Base-by-base conservation (phyloP, 2,797 vertebrate genomes). In the Toxotes lorentzi region DNA sequence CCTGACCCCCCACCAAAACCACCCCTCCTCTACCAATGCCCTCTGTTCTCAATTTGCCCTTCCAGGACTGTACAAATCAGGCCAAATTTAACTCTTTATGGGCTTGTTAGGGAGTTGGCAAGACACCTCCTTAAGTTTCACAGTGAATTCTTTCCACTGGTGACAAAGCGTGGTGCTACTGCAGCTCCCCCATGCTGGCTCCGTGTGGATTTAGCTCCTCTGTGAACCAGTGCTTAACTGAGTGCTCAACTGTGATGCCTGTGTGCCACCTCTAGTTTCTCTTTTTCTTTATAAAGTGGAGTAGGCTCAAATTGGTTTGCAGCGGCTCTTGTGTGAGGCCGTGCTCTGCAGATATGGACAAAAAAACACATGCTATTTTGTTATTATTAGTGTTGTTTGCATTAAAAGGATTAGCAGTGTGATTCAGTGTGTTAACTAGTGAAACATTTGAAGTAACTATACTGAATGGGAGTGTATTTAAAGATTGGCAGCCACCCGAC, bases 31-130 rank as follows among this genome's bases (percentile, higher is more conserved):
- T 41, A 78, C 85, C 83, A 64, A 45, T 91, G 90, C 87, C 92
- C 93, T 90, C 91, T 92, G 84, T 91, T 94, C 94, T 92, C 94
- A 96, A 95, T 95, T 95, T 95, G 90, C 91, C 94, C 93, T 91
- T 91, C 76, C 71, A 90, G 93, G 88, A 95, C 94, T 94, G 93
- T 94, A 95, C 93, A 94, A 96, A 96, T 96, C 92, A 94, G 92
- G 88, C 89, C 91, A 96, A 95, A 95, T 96, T 92, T 95, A 94
- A 95, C 95, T 95, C 95, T 96, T 96, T 95, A 96, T 95, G 90
- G 93, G 88, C 93, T 95, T 89, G 92, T 96, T 95, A 95, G 89
- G 67, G 79, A 87, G 77, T 70, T 30, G 83, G 83, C 35, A 74
- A 89, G 87, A 90, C 82, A 90, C 81, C 84, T 83, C 90, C 88